Percentiles rank a stretch among this genome's conserved stretches.
Evolutionary conservation across 2,888 invertebrate genomes (phyloP).

Genomic region (Erannis defoliaria): DNA sequence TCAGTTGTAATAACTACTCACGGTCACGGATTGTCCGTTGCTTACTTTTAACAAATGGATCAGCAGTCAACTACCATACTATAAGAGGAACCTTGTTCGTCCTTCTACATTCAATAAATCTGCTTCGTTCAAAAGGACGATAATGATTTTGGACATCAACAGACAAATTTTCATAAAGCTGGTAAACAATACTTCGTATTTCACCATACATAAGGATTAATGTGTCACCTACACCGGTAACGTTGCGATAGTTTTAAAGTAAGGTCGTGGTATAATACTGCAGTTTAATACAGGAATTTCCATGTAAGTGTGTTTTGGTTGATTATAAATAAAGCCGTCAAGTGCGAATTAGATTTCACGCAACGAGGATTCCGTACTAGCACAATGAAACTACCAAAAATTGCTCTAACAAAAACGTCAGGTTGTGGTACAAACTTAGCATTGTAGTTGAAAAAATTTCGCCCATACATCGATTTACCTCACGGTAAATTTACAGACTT

Average conservation of each 20-base stretch:
- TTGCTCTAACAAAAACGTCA: too few species aligned
- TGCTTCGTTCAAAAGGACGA: constrained; percentile 1
- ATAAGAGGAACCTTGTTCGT: background rate
- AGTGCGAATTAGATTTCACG: too few species aligned
- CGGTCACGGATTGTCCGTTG: background rate
- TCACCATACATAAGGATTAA: constrained; percentile 37
- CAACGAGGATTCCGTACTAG: too few species aligned
- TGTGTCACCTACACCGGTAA: constrained; percentile 17
- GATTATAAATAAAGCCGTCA: background rate
- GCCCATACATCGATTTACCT: too few species aligned
- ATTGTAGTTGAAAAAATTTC: too few species aligned
- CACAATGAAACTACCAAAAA: too few species aligned
- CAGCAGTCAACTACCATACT: too few species aligned
- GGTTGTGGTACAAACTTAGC: too few species aligned
- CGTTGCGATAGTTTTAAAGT: constrained; percentile 7
- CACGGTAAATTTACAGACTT: too few species aligned
- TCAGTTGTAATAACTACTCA: too few species aligned
- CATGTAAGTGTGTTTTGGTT: background rate
- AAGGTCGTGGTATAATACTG: constrained; percentile 37
- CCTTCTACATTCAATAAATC: constrained; percentile 6
- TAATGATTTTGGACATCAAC: constrained; percentile 18
- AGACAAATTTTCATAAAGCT: constrained; percentile 20
- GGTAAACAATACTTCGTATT: constrained; percentile 35
- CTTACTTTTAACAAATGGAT: too few species aligned
- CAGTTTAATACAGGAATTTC: constrained; percentile 25